Percentiles rank a stretch among this genome's conserved stretches.
phyloP scores from a whole-genome alignment of 2,888 invertebrate genomes.

The Bruchidius siliquastri region DNA sequence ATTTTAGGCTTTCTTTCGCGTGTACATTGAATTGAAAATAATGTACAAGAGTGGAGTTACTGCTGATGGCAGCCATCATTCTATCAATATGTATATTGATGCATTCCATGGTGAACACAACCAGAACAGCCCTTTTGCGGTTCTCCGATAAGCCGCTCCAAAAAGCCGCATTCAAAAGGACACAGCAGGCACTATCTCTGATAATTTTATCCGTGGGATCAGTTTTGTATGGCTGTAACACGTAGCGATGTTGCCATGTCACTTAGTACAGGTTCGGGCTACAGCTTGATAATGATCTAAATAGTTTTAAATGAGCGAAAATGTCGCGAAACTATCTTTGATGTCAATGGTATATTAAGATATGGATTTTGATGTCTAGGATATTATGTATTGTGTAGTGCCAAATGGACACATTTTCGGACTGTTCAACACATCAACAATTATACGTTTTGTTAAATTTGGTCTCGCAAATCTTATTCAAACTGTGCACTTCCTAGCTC shows the following conservation, averaged over 20 bases:
- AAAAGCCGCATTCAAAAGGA: not conserved
- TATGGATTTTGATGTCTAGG: no score
- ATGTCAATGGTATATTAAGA: no score
- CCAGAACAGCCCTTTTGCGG: not conserved
- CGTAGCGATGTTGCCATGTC: not conserved
- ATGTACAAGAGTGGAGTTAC: not conserved
- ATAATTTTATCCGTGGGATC: not conserved
- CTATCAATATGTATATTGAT: not conserved
- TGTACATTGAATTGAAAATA: no score
- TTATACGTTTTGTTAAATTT: no score
- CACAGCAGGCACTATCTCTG: not conserved
- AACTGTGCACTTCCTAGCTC: no score
- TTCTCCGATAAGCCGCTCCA: not conserved
- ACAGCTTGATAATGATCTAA: not conserved
- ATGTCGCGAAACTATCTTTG: no score
- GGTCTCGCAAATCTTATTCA: no score
- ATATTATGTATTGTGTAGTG: no score
- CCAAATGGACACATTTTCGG: no score
- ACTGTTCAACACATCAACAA: no score
- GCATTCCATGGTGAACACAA: not conserved
- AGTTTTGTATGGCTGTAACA: not conserved
- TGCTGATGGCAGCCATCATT: not conserved
- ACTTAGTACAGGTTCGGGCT: not conserved
- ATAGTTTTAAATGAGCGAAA: no score
- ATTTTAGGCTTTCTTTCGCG: no score